Conservation (phyloP, 37 sponge, comb jelly and placozoan species). For the Theonella swinhoei region DNA sequence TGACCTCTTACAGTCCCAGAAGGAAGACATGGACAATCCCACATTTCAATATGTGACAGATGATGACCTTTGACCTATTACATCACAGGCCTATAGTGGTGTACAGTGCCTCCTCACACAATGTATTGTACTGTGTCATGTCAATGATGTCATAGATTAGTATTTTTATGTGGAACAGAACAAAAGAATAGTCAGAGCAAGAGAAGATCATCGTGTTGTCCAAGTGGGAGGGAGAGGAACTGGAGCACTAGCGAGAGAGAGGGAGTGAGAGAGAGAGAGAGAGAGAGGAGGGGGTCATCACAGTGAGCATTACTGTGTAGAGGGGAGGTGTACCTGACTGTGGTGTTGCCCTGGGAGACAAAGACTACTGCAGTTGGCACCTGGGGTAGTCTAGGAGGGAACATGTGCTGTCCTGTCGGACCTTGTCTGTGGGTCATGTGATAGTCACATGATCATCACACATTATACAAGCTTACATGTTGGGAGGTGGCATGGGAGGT, state of each 20-base stretch:
- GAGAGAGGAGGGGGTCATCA: too few species aligned
- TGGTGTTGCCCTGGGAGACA: not conserved
- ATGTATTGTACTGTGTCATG: too few species aligned
- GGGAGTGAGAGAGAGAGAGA: too few species aligned
- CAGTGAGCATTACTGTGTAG: too few species aligned
- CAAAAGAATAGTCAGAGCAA: too few species aligned
- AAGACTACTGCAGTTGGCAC: too few species aligned
- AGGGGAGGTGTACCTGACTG: not conserved
- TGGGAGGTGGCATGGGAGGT: constrained; percentile 6
- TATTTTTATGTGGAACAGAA: too few species aligned
- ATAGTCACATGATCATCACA: not conserved
- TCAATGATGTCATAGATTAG: too few species aligned
- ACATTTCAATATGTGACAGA: constrained; percentile 37
- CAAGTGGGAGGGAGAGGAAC: too few species aligned
- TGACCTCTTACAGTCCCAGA: not conserved
- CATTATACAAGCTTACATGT: not conserved
- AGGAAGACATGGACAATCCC: constrained; percentile 19
- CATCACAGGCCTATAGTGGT: not conserved
- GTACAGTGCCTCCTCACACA: too few species aligned
- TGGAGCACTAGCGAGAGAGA: not conserved
- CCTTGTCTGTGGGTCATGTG: not conserved
- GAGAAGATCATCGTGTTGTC: too few species aligned
- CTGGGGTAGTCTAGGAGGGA: not conserved
- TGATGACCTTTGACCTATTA: constrained; percentile 18
- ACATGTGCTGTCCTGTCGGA: not conserved